Evolutionary conservation across 2,797 vertebrate genomes (phyloP).

Genomic region (Trichosurus vulpecula): DNA sequence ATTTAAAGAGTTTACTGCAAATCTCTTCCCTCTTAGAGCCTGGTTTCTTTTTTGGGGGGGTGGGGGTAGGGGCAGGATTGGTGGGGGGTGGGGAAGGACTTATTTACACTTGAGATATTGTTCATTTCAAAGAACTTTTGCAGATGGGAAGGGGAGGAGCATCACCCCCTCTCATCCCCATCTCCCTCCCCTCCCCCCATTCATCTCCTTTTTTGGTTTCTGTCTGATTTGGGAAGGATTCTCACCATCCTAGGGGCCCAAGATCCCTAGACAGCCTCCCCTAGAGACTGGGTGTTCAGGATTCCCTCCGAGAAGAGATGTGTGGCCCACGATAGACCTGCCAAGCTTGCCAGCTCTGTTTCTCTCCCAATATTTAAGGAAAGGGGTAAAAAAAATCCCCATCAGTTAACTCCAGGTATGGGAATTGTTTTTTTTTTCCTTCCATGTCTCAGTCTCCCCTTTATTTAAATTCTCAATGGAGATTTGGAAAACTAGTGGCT

Average conservation of each 20-base stretch:
- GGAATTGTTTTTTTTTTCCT: constrained; percentile 24
- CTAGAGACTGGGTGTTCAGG: neutral
- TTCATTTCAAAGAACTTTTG: constrained; percentile 62
- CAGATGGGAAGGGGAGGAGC: neutral
- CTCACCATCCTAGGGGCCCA: neutral
- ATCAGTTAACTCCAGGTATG: neutral
- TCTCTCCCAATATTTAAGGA: neutral
- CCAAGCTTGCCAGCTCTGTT: neutral
- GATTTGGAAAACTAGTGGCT: constrained; percentile 44
- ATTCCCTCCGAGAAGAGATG: neutral
- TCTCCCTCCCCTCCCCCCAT: neutral
- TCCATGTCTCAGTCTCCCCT: constrained; percentile 55
- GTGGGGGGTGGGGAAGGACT: neutral
- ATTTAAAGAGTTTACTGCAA: constrained; percentile 26
- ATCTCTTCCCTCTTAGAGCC: neutral
- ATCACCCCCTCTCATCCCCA: neutral
- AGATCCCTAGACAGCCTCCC: neutral
- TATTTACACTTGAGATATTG: neutral
- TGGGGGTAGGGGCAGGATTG: neutral
- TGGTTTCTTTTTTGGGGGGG: constrained; percentile 1
- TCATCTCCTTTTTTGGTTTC: neutral
- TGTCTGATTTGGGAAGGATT: neutral
- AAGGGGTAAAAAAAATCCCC: neutral
- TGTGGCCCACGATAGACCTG: neutral
- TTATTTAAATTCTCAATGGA: constrained; percentile 38